Conservation (phyloP, 2,888 invertebrate species). For the Amiota communis region DNA sequence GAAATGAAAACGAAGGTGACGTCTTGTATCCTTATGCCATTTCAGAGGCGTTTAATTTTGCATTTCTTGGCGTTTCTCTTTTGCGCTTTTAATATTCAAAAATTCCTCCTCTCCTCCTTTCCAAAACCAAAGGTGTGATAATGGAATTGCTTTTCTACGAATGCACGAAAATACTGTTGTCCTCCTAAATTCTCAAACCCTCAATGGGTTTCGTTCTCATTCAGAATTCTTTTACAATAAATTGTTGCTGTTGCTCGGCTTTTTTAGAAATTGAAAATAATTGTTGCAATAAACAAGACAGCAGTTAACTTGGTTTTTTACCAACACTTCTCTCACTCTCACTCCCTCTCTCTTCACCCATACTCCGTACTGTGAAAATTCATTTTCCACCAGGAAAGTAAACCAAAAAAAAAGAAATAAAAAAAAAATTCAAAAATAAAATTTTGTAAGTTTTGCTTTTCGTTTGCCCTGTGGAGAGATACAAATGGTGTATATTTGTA, state of each 20-base stretch:
- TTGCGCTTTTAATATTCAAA: slow-evolving; percentile 22
- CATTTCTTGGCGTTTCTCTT: background rate
- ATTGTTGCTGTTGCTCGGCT: background rate
- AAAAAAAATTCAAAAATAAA: too few species aligned
- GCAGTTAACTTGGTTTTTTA: slow-evolving; percentile 16
- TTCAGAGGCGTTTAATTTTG: background rate
- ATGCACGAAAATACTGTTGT: background rate
- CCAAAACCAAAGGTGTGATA: slow-evolving; percentile 1
- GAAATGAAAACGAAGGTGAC: background rate
- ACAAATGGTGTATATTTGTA: background rate
- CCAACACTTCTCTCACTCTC: background rate
- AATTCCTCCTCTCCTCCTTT: background rate
- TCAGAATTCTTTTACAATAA: background rate
- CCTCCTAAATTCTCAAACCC: background rate
- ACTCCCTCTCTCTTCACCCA: too few species aligned
- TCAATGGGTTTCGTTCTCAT: background rate
- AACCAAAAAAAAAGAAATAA: background rate
- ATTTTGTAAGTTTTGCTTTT: too few species aligned
- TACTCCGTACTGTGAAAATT: background rate
- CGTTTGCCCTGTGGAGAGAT: too few species aligned
- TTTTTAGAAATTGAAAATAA: slow-evolving; percentile 39
- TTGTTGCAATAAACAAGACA: slow-evolving; percentile 31
- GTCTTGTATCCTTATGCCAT: background rate
- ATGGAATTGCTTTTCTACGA: slow-evolving; percentile 25
- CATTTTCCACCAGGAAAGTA: slow-evolving; percentile 10